Evolutionary conservation across 2,113 vertebrate species (phyloP).

Genomic region (Penelope pileata): DNA sequence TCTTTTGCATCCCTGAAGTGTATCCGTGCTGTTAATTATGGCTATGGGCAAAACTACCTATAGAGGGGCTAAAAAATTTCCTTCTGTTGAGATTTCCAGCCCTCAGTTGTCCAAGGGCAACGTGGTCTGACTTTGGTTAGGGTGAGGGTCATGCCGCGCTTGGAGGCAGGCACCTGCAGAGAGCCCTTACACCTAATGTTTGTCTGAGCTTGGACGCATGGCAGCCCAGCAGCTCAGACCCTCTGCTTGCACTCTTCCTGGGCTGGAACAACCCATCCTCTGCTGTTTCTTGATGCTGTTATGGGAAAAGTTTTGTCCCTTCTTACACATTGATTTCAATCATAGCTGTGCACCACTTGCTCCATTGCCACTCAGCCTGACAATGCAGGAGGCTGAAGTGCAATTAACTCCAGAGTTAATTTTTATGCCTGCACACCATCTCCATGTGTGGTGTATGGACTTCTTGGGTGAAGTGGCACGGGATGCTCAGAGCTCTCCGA

Average conservation of each 20-base stretch:
- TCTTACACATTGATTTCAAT: neutral
- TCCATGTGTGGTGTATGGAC: rapidly evolving
- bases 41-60: neutral
- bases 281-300: neutral
- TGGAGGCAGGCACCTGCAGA: neutral
- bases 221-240: neutral
- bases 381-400: neutral
- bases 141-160: neutral
- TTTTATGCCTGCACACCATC: neutral
- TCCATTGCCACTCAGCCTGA: neutral
- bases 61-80: neutral
- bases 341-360: rapidly evolving
- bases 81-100: neutral
- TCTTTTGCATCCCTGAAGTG: neutral
- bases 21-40: neutral
- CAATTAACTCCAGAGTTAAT: neutral
- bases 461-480: neutral
- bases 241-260: neutral
- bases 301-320: neutral
- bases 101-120: neutral
- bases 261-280: neutral
- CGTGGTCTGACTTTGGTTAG: neutral
- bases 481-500: too few species aligned
- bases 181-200: neutral
- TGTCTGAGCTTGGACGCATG: neutral